Percentiles rank a stretch among this genome's conserved stretches.
These are phyloP conservation scores for Drosophila meridiana DNA, from an alignment of 2,888 invertebrate genomes.

Conservation along the genomic window DNA sequence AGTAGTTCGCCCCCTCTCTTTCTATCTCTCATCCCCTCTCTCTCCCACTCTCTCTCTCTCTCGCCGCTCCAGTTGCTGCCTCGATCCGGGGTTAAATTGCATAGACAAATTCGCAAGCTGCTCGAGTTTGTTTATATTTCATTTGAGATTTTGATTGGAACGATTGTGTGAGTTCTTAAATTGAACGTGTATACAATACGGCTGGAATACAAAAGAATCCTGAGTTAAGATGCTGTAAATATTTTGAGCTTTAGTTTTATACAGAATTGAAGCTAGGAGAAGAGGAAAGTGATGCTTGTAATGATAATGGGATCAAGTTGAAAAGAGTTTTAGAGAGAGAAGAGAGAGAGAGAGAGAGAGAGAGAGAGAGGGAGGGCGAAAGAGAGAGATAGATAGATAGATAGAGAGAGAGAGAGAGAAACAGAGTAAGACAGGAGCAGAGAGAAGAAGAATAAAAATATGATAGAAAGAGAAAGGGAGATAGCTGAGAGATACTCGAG, in stretches of 20 bases:
- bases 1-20: conserved; percentile 46
- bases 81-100: conserved; percentile 66
- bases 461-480: too few species aligned
- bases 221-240: conserved; percentile 1
- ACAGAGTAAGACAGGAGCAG: background rate
- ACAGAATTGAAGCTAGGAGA: background rate
- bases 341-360: background rate
- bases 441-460: too few species aligned
- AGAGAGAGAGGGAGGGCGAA: background rate
- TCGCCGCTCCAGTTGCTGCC: conserved; percentile 4
- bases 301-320: background rate
- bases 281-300: background rate
- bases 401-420: background rate
- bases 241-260: background rate
- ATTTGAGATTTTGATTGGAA: conserved; percentile 77
- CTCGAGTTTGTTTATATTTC: conserved; percentile 72
- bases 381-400: background rate
- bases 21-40: background rate
- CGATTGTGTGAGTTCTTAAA: conserved; percentile 34
- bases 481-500: background rate
- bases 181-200: conserved; percentile 9
- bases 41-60: background rate
- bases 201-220: background rate
- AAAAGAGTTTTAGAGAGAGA: background rate
- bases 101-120: conserved; percentile 70